These are phyloP conservation scores for Opisthograptis luteolata DNA, from an alignment of 2,888 invertebrate species.

Conservation along the genomic window DNA sequence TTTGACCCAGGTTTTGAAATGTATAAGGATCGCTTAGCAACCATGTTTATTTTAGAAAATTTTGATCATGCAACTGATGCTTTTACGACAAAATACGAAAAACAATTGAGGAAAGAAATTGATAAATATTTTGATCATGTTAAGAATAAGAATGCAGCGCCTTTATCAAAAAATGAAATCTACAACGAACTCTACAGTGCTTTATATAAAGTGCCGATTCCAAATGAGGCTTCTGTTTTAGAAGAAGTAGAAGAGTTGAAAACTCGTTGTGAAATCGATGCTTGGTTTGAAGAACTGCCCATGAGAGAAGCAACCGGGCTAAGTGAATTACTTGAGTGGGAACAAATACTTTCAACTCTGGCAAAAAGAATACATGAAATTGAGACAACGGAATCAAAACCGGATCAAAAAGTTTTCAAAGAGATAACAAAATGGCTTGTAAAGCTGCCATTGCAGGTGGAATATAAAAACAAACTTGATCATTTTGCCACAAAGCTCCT, in stretches of 20 bases:
- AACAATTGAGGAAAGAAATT: slow-evolving; percentile 49
- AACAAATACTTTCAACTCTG: slow-evolving; percentile 55
- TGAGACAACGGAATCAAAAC: slow-evolving; percentile 46
- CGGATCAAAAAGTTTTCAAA: slow-evolving; percentile 50
- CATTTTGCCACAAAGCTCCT: slow-evolving; percentile 48
- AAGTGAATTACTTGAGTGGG: slow-evolving; percentile 51
- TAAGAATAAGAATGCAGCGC: slow-evolving; percentile 50
- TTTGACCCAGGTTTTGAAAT: slow-evolving; percentile 62
- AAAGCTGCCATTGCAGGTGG: slow-evolving; percentile 52
- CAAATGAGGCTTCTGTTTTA: slow-evolving; percentile 48
- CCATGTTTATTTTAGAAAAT: slow-evolving; percentile 64
- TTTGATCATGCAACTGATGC: slow-evolving; percentile 59
- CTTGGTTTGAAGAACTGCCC: slow-evolving; percentile 61
- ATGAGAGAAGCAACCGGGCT: slow-evolving; percentile 41
- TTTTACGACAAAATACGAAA: slow-evolving; percentile 55
- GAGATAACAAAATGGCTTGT: slow-evolving; percentile 59
- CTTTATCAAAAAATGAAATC: slow-evolving; percentile 53
- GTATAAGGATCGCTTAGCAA: slow-evolving; percentile 59
- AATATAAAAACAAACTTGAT: slow-evolving; percentile 40
- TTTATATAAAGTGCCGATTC: slow-evolving; percentile 58
- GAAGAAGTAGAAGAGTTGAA: slow-evolving; percentile 63
- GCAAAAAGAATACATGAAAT: slow-evolving; percentile 58
- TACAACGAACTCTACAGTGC: slow-evolving; percentile 58
- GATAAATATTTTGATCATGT: slow-evolving; percentile 54
- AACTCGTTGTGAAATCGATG: slow-evolving; percentile 60